These are phyloP conservation scores for Philereme vetulata DNA, from an alignment of 2,888 invertebrate species.

Conservation along the genomic window DNA sequence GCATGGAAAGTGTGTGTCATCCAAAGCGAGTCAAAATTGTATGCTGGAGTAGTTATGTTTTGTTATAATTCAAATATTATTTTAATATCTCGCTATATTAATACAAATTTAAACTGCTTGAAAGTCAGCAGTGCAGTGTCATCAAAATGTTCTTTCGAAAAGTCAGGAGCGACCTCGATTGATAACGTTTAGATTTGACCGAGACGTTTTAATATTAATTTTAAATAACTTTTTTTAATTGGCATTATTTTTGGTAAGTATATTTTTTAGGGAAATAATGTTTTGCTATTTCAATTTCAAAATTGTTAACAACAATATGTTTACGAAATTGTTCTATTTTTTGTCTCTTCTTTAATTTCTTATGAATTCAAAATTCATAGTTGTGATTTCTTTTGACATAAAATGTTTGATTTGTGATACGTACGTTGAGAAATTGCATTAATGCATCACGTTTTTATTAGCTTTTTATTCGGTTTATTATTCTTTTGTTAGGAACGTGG, in stretches of 20 bases:
- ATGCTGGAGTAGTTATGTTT: conserved; percentile 12
- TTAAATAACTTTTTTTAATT: conserved; percentile 46
- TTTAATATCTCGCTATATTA: conserved; percentile 8
- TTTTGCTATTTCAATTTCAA: conserved; percentile 57
- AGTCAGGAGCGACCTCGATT: conserved; percentile 31
- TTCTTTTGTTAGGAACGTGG: conserved; percentile 61
- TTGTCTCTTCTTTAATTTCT: conserved; percentile 70
- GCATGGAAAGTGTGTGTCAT: conserved; percentile 15
- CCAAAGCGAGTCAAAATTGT: conserved; percentile 18
- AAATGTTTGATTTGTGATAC: conserved; percentile 83
- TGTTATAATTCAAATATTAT: conserved; percentile 7
- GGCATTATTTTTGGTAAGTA: conserved; percentile 62
- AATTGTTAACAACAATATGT: conserved; percentile 65
- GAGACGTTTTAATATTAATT: conserved; percentile 48
- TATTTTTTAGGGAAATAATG: conserved; percentile 58
- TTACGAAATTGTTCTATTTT: conserved; percentile 70
- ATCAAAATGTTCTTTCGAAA: conserved; percentile 38
- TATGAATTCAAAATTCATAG: conserved; percentile 84
- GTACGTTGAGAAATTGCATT: conserved; percentile 76
- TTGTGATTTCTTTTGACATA: conserved; percentile 84
- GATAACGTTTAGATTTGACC: conserved; percentile 41
- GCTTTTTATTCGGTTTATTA: conserved; percentile 59
- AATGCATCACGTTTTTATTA: conserved; percentile 77
- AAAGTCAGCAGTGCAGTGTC: conserved; percentile 40
- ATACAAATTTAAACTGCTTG: conserved; percentile 25